Base-by-base conservation (phyloP, 2,797 vertebrate species). In the Typhlichthys eigenmanni region DNA sequence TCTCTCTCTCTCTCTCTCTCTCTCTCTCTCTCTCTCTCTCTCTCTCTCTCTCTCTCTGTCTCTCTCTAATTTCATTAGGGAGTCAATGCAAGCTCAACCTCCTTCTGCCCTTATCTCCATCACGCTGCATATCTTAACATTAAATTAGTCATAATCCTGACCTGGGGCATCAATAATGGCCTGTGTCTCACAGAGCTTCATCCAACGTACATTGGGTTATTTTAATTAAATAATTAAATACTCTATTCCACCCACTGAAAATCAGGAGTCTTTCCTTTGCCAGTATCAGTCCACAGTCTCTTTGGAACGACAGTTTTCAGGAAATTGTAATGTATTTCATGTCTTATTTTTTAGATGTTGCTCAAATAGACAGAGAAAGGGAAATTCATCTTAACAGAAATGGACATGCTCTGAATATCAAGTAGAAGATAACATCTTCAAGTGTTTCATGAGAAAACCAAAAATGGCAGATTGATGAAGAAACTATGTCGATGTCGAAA, bases 11-110 rank as follows among this genome's bases (percentile, higher is more conserved):
- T 79, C 81, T 78, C 78, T 80, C 77, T 79, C 81, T 87, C 78
- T 74, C 58, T 69, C 72, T 87, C 85, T 85, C 86, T 67, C 84
- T 87, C 85, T 87, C 80, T 79, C 82, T 87, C 81, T 95, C 72
- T 87, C 16, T 17, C 16, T 17, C 1, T 17, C 16, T 17, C 60
- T 76, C 72, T 86, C 85, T 85, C 86, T 67, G 84, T 87, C 85
- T 87, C 79, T 79, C 82, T 87, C 81, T 95, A 93, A 95, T 94
- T 93, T 91, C 83, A 92, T 94, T 94, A 94, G 85, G 87, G 87
- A 89, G 87, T 90, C 87, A 87, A 86, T 85, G 70, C 64, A 1
- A 51, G 78, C 75, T 82, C 84, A 83, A 82, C 82, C 85, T 73
- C 69, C 64, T 75, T 75, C 62, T 85, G 77, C 79, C 69, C 84